Conservation (phyloP, 2,113 vertebrate genomes). For the Todiramphus saurophagus region DNA sequence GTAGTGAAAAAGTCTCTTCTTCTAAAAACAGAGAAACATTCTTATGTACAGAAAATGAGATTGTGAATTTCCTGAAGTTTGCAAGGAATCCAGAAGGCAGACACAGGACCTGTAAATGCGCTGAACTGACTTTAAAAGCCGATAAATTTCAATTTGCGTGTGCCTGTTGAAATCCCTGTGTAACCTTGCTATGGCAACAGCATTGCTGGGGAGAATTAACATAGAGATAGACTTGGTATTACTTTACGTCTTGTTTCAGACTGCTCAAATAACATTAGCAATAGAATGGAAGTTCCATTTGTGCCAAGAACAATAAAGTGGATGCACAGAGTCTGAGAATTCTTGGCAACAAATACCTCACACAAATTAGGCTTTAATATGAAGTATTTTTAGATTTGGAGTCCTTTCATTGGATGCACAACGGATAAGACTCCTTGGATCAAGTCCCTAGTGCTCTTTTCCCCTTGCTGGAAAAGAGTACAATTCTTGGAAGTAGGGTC, state of each 20-base stretch:
- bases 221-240: conserved; percentile 15
- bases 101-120: background rate
- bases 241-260: conserved; percentile 44
- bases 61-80: background rate
- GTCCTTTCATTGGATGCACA: background rate
- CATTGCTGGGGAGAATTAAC: background rate
- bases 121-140: background rate
- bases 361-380: background rate
- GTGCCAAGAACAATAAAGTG: conserved; percentile 60
- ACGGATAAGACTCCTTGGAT: background rate
- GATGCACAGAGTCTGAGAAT: conserved; percentile 46
- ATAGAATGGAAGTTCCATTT: conserved; percentile 26
- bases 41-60: background rate
- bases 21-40: background rate
- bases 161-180: background rate
- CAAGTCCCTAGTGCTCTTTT: background rate
- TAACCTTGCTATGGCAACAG: conserved; percentile 29
- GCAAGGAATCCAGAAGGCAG: background rate
- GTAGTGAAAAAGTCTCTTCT: background rate
- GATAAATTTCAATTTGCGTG: background rate
- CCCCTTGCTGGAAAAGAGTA: background rate
- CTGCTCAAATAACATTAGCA: conserved; percentile 53
- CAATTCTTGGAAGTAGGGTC: background rate
- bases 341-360: conserved; percentile 39
- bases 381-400: conserved; percentile 36